A percentile compares a stretch with the other conserved stretches of the same genome.
Evolutionary conservation across 2,113 vertebrate genomes (phyloP).

Genomic region (Mus spicilegus): DNA sequence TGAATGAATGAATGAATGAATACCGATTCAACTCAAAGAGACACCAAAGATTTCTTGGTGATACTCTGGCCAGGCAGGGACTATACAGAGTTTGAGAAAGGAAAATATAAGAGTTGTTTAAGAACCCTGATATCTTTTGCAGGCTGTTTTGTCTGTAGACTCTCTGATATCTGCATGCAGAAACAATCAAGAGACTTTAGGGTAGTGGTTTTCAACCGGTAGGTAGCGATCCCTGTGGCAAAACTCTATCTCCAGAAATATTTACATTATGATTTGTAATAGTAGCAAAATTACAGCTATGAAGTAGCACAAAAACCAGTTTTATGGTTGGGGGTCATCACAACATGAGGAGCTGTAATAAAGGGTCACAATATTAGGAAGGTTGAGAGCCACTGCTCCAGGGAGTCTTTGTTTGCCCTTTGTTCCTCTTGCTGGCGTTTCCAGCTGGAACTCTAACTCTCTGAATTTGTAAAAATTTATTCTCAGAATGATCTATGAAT

Average conservation of each 20-base stretch:
- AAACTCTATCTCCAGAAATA: neutral
- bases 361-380: neutral
- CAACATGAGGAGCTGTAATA: too few relatives aligned
- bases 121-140: slow-evolving; percentile 9
- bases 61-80: neutral
- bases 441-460: neutral
- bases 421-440: neutral
- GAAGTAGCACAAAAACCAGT: neutral
- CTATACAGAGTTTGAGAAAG: neutral
- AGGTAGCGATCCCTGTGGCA: fast-evolving
- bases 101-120: neutral
- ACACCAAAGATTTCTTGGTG: slow-evolving; percentile 47
- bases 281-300: neutral
- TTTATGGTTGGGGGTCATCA: neutral
- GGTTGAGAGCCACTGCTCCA: neutral
- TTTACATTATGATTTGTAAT: neutral
- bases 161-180: neutral
- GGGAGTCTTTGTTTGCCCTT: neutral
- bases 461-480: slow-evolving; percentile 25
- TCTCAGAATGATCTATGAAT: slow-evolving; percentile 12
- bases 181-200: neutral
- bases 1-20: slow-evolving; percentile 62
- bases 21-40: slow-evolving; percentile 37
- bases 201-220: neutral
- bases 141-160: neutral